Conservation (phyloP, 2,113 vertebrate genomes). For the Pelobates fuscus region DNA sequence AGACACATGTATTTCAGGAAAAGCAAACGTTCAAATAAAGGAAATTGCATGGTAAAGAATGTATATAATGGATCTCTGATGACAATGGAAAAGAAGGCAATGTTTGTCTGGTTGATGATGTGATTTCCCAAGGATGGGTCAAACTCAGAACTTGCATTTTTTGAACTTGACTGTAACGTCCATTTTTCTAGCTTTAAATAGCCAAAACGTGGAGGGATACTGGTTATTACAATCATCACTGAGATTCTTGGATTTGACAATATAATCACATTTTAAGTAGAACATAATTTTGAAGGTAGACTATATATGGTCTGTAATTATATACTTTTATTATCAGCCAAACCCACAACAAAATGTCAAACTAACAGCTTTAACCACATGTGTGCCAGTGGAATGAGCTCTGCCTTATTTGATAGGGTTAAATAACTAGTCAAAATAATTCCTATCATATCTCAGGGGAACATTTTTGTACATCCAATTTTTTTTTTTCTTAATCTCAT, state of each 20-base stretch:
- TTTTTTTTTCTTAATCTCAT: too few species aligned
- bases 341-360: background rate
- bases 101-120: background rate
- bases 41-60: slow-evolving; percentile 32
- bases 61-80: slow-evolving; percentile 2
- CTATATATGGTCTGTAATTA: background rate
- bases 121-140: background rate
- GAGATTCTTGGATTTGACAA: background rate
- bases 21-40: slow-evolving; percentile 15
- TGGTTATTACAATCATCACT: background rate
- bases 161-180: background rate
- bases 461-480: too few species aligned
- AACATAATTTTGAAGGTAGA: background rate
- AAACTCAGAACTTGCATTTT: background rate
- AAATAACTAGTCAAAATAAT: too few species aligned
- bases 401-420: too few species aligned
- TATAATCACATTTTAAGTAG: background rate
- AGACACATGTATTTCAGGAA: slow-evolving; percentile 15
- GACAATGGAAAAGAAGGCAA: slow-evolving; percentile 13
- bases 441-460: too few species aligned
- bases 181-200: background rate
- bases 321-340: background rate
- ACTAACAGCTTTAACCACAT: background rate
- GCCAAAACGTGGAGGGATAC: background rate
- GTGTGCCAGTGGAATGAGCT: too few species aligned